These are phyloP conservation scores for Aplocera efformata DNA, from an alignment of 2,888 invertebrate species.

Conservation along the genomic window DNA sequence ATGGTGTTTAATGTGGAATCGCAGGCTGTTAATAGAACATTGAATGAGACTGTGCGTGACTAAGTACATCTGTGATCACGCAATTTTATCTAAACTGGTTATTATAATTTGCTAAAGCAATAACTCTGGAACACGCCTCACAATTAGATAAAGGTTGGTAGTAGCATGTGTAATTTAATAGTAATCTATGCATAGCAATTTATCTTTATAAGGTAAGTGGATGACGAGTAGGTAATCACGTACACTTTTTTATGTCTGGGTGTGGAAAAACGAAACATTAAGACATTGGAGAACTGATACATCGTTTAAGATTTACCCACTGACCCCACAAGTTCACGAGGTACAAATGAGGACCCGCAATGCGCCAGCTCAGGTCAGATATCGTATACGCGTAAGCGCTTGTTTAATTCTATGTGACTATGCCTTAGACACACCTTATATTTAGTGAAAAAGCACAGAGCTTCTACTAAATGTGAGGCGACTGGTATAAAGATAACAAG, in stretches of 20 bases:
- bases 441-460: no score
- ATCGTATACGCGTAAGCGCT: no score
- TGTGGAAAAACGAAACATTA: no score
- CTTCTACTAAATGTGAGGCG: no score
- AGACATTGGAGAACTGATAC: no score
- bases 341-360: no score
- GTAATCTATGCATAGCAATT: constrained; percentile 31
- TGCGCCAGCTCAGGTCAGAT: no score
- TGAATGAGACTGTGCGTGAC: constrained; percentile 32
- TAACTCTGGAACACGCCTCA: constrained; percentile 23
- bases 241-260: neutral
- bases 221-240: constrained; percentile 14
- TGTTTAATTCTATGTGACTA: no score
- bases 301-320: no score
- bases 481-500: no score
- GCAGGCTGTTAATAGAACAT: constrained; percentile 21
- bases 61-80: constrained; percentile 21
- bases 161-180: constrained; percentile 23
- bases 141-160: constrained; percentile 32
- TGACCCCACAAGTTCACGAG: no score
- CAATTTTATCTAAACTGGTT: constrained; percentile 19
- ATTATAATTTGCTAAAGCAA: constrained; percentile 27
- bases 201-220: constrained; percentile 44
- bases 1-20: constrained; percentile 31
- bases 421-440: no score